Evolutionary conservation across 2,888 invertebrate genomes (phyloP).

Genomic region (Cantharis lateralis): DNA sequence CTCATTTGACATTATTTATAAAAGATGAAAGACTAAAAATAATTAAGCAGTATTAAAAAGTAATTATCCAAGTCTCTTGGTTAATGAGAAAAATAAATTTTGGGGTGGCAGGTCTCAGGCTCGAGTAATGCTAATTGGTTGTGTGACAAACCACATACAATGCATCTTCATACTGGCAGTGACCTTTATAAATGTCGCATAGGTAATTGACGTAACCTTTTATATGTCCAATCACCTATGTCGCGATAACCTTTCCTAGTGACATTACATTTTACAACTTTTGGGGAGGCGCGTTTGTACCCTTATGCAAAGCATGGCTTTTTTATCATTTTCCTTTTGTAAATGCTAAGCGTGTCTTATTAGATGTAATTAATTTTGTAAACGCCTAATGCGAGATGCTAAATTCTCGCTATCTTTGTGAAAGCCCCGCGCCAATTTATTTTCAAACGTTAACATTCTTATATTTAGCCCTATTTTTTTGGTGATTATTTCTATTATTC

Average conservation of each 20-base stretch:
- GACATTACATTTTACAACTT: constrained; percentile 38
- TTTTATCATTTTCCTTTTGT: constrained; percentile 24
- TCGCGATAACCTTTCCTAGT: constrained; percentile 43
- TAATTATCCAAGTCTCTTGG: constrained; percentile 40
- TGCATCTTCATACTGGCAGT: constrained; percentile 16
- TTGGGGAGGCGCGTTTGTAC: constrained; percentile 6
- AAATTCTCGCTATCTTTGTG: constrained; percentile 20
- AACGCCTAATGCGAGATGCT: constrained; percentile 22
- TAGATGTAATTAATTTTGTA: constrained; percentile 33
- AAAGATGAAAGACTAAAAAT: constrained; percentile 41
- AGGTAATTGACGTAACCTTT: constrained; percentile 39
- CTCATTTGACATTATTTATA: constrained; percentile 42
- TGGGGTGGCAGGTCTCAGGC: constrained; percentile 21
- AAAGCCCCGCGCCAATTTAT: constrained; percentile 22
- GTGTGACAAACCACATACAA: constrained; percentile 23
- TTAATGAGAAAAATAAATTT: constrained; percentile 30
- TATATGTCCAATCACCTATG: constrained; percentile 45
- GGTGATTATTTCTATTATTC: constrained; percentile 29
- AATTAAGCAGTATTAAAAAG: constrained; percentile 46
- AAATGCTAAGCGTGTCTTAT: constrained; percentile 34
- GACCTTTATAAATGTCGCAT: constrained; percentile 44
- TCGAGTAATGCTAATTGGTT: constrained; percentile 34
- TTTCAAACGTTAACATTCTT: constrained; percentile 11
- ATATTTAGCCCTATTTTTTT: constrained; percentile 20
- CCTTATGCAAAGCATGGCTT: constrained; percentile 5